Evolutionary conservation across 2,797 vertebrate species (phyloP), one percentile per base, ranked within the genome.

Genomic region (Anniella stebbinsi): DNA sequence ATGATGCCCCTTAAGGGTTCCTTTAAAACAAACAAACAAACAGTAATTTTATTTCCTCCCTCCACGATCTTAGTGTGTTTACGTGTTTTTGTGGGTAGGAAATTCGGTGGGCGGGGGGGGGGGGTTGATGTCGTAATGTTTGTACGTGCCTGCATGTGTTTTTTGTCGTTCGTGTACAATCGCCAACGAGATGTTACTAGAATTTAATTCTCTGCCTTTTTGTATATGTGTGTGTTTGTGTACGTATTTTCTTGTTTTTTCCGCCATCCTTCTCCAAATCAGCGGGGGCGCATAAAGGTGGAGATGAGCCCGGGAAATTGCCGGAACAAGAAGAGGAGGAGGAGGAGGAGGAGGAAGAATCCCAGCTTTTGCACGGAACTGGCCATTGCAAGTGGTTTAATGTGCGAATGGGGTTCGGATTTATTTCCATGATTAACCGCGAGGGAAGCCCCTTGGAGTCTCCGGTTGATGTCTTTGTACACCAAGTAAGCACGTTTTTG

Each of bases 381-480:
- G 99, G 99, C 97, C 98, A 98, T 98, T 99, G 99, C 97, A 99
- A 99, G 94, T 99, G 99, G 99, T 99, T 99, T 97, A 99, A 99
- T 96, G 99, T 99, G 95, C 98, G 99, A 88, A 99, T 99, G 99
- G 99, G 99, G 91, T 99, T 99, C 95, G 99, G 99, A 96, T 99
- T 99, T 98, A 99, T 99, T 97, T 99, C 99, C 96, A 99, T 99
- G 99, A 98, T 98, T 95, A 98, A 96, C 97, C 99, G 98, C 95
- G 99, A 98, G 91, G 99, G 98, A 94, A 98, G 96, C 96, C 98
- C 98, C 91, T 97, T 99, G 95, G 99, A 99, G 91, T 97, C 98
- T 92, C 98, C 99, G 67, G 97, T 98, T 94, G 99, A 99, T 97
- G 99, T 99, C 93, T 99, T 99, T 97, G 99, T 99, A 96, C 99